phyloP scores from a whole-genome alignment of 2,888 invertebrate genomes.

The Leucozona laternaria region DNA sequence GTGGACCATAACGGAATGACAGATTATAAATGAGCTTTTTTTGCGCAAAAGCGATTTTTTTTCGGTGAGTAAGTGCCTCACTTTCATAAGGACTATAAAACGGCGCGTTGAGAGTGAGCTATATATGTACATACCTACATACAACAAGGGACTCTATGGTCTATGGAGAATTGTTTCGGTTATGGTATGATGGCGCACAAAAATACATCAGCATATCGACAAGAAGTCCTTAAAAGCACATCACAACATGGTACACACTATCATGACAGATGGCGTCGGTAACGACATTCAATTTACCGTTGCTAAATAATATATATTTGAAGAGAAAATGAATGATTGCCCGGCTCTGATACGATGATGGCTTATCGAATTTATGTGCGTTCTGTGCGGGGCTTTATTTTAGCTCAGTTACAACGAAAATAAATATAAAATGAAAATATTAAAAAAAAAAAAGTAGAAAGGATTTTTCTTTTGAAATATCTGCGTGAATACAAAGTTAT shows the following conservation, averaged over 20 bases:
- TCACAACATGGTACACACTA: slow-evolving; percentile 68
- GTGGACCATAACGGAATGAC: slow-evolving; percentile 70
- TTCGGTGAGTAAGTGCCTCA: slow-evolving; percentile 11
- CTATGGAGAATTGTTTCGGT: slow-evolving; percentile 43
- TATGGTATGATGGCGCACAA: background rate
- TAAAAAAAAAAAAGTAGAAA: background rate
- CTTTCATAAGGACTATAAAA: slow-evolving; percentile 50
- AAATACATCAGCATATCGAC: background rate
- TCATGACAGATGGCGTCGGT: slow-evolving; percentile 76
- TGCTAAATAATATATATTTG: slow-evolving; percentile 75
- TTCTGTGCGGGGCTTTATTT: slow-evolving; percentile 10
- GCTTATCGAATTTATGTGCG: slow-evolving; percentile 69
- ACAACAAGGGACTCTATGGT: background rate
- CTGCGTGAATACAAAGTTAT: slow-evolving; percentile 30
- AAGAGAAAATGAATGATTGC: slow-evolving; percentile 71
- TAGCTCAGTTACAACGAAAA: slow-evolving; percentile 23
- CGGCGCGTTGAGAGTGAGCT: slow-evolving; percentile 43
- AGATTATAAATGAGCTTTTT: slow-evolving; percentile 68
- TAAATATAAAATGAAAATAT: slow-evolving; percentile 11
- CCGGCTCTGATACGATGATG: slow-evolving; percentile 66
- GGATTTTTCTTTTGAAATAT: slow-evolving; percentile 24
- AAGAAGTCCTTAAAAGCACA: slow-evolving; percentile 70
- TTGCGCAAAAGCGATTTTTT: slow-evolving; percentile 69
- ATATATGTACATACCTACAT: too few relatives aligned
- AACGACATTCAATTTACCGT: slow-evolving; percentile 76